Conservation (phyloP, 2,888 invertebrate genomes). For the Acrobasis repandana region DNA sequence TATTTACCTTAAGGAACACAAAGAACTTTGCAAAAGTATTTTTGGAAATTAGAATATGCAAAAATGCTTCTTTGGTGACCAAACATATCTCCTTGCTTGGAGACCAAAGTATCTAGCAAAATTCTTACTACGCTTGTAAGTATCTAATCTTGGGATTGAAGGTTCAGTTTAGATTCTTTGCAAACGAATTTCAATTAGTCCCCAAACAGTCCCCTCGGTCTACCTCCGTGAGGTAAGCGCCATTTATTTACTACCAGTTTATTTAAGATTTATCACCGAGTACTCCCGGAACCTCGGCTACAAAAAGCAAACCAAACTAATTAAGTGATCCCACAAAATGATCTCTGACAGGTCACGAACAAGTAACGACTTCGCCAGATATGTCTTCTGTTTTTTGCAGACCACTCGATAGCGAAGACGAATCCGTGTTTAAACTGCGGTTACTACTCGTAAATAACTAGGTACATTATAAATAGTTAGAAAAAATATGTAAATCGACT, state of each 20-base stretch:
- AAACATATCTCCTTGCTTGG: too few relatives aligned
- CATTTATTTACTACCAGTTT: neutral
- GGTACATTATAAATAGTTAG: neutral
- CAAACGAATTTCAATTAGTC: neutral
- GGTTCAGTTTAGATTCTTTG: neutral
- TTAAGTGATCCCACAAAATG: conserved; percentile 18
- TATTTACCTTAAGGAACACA: too few relatives aligned
- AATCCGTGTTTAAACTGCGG: conserved; percentile 9
- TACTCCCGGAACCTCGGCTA: conserved; percentile 5
- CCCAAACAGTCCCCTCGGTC: neutral
- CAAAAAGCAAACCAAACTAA: conserved; percentile 7
- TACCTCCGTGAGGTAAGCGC: neutral
- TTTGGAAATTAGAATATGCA: too few relatives aligned
- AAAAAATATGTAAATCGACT: neutral
- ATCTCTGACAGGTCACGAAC: conserved; percentile 20
- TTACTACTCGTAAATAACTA: too few relatives aligned
- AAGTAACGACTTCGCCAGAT: neutral
- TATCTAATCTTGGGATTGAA: too few relatives aligned
- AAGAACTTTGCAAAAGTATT: too few relatives aligned
- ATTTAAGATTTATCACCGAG: conserved; percentile 1
- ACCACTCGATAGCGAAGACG: neutral
- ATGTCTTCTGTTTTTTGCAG: neutral
- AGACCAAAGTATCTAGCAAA: too few relatives aligned
- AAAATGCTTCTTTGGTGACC: too few relatives aligned
- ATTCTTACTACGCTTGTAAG: too few relatives aligned